Evolutionary conservation across 2,888 invertebrate genomes (phyloP), one percentile per base, ranked within the genome.

Genomic region (Elysia crispata): DNA sequence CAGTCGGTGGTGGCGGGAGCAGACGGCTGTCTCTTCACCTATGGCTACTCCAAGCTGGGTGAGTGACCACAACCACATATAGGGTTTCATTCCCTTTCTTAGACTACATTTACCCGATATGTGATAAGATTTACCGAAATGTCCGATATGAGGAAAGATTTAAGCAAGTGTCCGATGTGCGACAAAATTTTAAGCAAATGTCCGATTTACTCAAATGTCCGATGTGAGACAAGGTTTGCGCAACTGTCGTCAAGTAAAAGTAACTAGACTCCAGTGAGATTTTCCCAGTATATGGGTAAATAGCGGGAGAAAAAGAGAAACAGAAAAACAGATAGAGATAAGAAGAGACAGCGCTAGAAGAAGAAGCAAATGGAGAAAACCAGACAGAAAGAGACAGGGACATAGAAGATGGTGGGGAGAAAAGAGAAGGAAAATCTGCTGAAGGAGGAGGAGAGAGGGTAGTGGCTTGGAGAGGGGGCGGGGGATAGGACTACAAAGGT

Each of bases 1-100:
- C 97, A 97, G 90, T 96, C 97, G 62, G 98, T 98, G 87, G 96
- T 98, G 91, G 97, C 97, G 89, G 98, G 98, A 69, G 96, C 96
- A 62, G 98, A 98, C 92, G 97, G 97, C 85, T 93, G 93, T 80
- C 88, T 93, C 28, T 90, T 93, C 85, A 91, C 91, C n/a, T 92
- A 92, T 84, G 93, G 93, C 54, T 91, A 92, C 83, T 89, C 91
- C 41, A 89, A 89, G 84, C 86, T 90, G 50, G 92, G 92, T 92
- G 72, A 80, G 80, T 13, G 23, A 11, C 11, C 41, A 41, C 5
- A 6, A n/a, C n/a, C n/a, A n/a, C n/a, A n/a, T n/a, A 23, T 60
- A 60, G 25, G n/a, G 25, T 60, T 60, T 60, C 60, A 60, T 25
- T 23, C 23, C 60, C 23, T n/a, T 60, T 60, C 8, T 25, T 11